These are phyloP conservation scores for Agrotis exclamationis DNA, from an alignment of 2,888 invertebrate genomes.

Conservation along the genomic window DNA sequence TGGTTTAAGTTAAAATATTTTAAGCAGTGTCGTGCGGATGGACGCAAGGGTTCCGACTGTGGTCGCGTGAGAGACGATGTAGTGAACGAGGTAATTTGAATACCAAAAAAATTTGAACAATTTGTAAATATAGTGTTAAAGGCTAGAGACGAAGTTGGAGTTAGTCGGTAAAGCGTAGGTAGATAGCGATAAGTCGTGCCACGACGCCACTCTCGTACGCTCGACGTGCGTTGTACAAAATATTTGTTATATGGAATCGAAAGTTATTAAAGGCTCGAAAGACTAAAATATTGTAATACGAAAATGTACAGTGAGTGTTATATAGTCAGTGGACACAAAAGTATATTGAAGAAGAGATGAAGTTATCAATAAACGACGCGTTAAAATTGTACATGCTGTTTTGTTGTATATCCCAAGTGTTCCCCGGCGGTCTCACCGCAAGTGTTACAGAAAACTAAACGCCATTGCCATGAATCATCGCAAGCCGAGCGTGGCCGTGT, in stretches of 20 bases:
- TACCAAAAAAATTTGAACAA: conserved; percentile 91
- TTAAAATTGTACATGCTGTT: conserved; percentile 89
- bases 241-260: conserved; percentile 90
- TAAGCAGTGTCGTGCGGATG: conserved; percentile 86
- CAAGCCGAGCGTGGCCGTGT: conserved; percentile 37
- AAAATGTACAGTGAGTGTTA: conserved; percentile 92
- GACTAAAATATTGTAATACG: conserved; percentile 91
- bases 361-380: conserved; percentile 91
- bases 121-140: conserved; percentile 90
- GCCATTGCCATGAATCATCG: conserved; percentile 47
- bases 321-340: conserved; percentile 91
- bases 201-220: conserved; percentile 87
- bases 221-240: conserved; percentile 90
- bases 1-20: conserved; percentile 88
- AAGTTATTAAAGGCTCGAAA: conserved; percentile 89
- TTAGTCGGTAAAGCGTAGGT: conserved; percentile 86
- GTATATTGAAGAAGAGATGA: conserved; percentile 90
- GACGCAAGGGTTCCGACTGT: conserved; percentile 79
- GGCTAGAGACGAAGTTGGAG: conserved; percentile 84
- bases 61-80: conserved; percentile 82
- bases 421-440: conserved; percentile 49
- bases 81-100: conserved; percentile 89
- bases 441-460: conserved; percentile 25
- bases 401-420: conserved; percentile 81
- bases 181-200: conserved; percentile 89